Conservation (phyloP, 2,113 vertebrate species). For the Chelonoidis abingdonii region DNA sequence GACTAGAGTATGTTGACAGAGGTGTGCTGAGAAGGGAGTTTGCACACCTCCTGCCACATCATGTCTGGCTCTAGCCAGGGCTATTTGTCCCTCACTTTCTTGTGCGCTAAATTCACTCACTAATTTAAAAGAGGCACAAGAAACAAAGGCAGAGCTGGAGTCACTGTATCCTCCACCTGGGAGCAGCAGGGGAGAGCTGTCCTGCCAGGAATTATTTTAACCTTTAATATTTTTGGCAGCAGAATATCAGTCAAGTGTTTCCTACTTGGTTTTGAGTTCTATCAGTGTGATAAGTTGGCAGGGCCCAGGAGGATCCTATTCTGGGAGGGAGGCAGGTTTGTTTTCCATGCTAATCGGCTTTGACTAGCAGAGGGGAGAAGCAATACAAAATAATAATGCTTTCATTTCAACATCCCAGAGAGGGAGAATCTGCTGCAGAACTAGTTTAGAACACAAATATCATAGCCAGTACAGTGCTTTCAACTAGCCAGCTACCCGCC, state of each 20-base stretch:
- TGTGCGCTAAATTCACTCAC: conserved; percentile 15
- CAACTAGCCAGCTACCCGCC: accelerated
- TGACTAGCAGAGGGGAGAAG: conserved; percentile 36
- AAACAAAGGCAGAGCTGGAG: conserved; percentile 37
- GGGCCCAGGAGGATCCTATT: conserved; percentile 25
- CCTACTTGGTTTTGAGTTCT: conserved; percentile 25
- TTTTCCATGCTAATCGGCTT: conserved; percentile 45
- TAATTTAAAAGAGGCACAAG: not conserved
- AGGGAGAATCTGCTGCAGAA: not conserved
- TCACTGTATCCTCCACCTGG: not conserved
- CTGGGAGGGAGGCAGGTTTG: conserved; percentile 13
- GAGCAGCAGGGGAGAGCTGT: conserved; percentile 20
- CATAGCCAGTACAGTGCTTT: not conserved
- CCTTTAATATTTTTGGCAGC: conserved; percentile 59
- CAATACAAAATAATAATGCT: conserved; percentile 63
- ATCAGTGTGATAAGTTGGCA: conserved; percentile 43
- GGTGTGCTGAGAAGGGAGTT: not conserved
- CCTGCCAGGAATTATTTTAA: conserved; percentile 67
- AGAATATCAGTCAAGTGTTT: not conserved
- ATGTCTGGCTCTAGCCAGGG: not conserved
- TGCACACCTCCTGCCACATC: not conserved
- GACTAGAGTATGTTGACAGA: not conserved
- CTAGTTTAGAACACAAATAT: not conserved
- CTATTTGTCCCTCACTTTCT: not conserved
- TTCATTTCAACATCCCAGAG: conserved; percentile 19